These are phyloP conservation scores for Drosophila nigricruria DNA, from an alignment of 2,888 invertebrate species.

Conservation along the genomic window DNA sequence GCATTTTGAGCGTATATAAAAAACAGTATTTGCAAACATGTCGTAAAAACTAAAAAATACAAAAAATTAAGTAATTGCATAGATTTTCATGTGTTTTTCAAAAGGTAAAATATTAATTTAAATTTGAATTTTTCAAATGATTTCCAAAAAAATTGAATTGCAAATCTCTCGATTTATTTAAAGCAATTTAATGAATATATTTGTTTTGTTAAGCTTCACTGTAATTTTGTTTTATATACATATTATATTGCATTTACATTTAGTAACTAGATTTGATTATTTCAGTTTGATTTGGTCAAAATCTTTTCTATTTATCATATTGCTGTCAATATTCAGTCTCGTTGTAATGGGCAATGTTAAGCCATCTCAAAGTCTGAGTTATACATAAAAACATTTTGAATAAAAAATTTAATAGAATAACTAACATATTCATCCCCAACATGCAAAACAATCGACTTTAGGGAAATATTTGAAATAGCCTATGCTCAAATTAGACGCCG, in stretches of 20 bases:
- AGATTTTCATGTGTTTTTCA: not conserved
- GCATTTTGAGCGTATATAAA: constrained; percentile 24
- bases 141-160: not conserved
- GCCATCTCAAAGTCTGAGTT: too few relatives aligned
- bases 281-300: not conserved
- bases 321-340: too few relatives aligned
- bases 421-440: too few relatives aligned
- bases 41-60: constrained; percentile 1
- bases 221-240: too few relatives aligned
- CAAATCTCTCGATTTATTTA: not conserved
- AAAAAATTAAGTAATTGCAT: constrained; percentile 10
- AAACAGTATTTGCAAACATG: constrained; percentile 24
- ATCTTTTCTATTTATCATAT: too few relatives aligned
- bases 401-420: too few relatives aligned
- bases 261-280: not conserved
- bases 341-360: too few relatives aligned
- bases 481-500: too few relatives aligned
- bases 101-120: not conserved
- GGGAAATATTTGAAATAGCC: too few relatives aligned
- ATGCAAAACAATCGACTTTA: too few relatives aligned
- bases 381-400: too few relatives aligned
- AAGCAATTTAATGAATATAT: not conserved
- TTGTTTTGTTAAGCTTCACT: not conserved
- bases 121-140: not conserved
- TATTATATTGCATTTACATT: not conserved